These are phyloP conservation scores for western clawed frog (Xenopus tropicalis) DNA, from an alignment of 2,113 vertebrate genomes.

Conservation along the genomic window DNA sequence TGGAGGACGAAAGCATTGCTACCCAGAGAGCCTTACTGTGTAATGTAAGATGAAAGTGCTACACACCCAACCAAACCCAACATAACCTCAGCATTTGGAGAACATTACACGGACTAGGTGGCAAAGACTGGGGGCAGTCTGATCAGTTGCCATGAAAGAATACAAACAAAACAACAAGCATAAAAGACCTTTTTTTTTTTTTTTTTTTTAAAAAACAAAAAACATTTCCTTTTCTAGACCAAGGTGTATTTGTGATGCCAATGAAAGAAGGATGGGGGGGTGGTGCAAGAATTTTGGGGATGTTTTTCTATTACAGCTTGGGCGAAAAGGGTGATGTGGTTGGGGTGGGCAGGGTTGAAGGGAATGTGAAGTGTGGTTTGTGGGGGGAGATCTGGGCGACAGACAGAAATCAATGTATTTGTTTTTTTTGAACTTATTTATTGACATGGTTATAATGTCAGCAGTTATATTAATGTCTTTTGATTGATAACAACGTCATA, in stretches of 20 bases:
- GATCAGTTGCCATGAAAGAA: slow-evolving; percentile 14
- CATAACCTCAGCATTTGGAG: slow-evolving; percentile 31
- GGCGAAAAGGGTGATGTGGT: slow-evolving; percentile 22
- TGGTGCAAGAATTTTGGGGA: slow-evolving; percentile 28
- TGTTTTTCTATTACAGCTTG: slow-evolving; percentile 33
- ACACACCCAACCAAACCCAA: slow-evolving; percentile 27
- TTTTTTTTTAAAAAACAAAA: too few relatives aligned
- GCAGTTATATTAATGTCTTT: slow-evolving; percentile 41
- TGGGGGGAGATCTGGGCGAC: slow-evolving; percentile 3
- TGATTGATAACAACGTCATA: slow-evolving; percentile 28
- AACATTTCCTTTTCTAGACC: slow-evolving; percentile 28
- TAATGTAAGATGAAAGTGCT: slow-evolving; percentile 70
- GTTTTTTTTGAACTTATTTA: slow-evolving; percentile 44
- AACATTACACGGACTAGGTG: neutral
- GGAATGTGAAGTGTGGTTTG: slow-evolving; percentile 16
- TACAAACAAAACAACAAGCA: slow-evolving; percentile 11
- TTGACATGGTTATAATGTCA: slow-evolving; percentile 39
- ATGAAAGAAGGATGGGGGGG: slow-evolving; percentile 9
- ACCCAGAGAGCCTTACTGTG: slow-evolving; percentile 91
- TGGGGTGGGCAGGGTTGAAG: slow-evolving; percentile 17
- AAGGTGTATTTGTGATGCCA: slow-evolving; percentile 24
- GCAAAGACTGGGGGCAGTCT: neutral
- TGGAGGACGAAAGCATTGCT: slow-evolving; percentile 89
- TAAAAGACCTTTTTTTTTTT: slow-evolving; percentile 33
- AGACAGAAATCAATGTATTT: slow-evolving; percentile 37